phyloP scores from a whole-genome alignment of 2,113 vertebrate genomes.

The Sula dactylatra region DNA sequence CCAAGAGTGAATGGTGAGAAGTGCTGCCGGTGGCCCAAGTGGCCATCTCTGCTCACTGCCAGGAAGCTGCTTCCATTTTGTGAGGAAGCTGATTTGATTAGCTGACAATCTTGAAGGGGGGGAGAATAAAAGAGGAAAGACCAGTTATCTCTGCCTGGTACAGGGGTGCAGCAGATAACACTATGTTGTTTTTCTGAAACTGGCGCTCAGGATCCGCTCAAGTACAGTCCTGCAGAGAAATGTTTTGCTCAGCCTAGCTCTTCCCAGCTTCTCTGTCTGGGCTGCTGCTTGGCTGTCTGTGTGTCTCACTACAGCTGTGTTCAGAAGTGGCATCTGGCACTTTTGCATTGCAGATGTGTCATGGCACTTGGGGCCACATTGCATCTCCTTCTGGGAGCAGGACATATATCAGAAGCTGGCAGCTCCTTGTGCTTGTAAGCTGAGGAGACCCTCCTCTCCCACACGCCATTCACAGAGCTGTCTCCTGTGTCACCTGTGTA shows the following conservation, averaged over 20 bases:
- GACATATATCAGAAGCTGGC: background rate
- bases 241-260: background rate
- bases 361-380: fast-evolving
- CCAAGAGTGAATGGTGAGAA: background rate
- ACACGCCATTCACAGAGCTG: background rate
- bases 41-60: background rate
- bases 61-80: background rate
- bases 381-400: background rate
- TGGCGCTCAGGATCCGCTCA: background rate
- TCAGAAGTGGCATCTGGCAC: background rate
- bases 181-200: background rate
- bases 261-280: background rate
- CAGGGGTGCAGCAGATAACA: background rate
- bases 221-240: background rate
- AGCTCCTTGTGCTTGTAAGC: background rate
- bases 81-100: background rate
- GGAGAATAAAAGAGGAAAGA: background rate
- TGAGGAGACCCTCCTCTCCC: background rate
- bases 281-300: background rate
- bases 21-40: background rate
- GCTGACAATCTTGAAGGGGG: background rate
- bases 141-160: background rate
- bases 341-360: background rate
- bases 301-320: background rate
- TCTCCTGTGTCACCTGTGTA: background rate